Conservation (phyloP, 2,888 invertebrate genomes). For the Drosophila atripex region DNA sequence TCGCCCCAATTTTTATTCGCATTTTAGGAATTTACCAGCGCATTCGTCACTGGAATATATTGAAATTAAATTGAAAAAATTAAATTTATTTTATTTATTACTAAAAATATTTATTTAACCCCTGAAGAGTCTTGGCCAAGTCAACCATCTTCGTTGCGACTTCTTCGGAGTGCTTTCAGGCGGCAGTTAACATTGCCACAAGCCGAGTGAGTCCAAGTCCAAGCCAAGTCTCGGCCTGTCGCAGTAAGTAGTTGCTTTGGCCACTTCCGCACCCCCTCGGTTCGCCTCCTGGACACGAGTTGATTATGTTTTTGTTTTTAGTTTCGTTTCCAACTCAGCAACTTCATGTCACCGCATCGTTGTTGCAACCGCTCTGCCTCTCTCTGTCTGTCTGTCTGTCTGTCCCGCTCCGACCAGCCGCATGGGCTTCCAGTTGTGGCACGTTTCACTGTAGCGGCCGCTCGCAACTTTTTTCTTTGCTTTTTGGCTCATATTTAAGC, state of each 20-base stretch:
- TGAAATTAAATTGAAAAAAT: too few relatives aligned
- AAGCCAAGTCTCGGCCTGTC: conserved; percentile 9
- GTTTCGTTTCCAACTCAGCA: conserved; percentile 59
- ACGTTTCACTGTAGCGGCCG: conserved; percentile 63
- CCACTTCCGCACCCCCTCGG: conserved; percentile 48
- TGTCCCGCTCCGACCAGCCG: conserved; percentile 36
- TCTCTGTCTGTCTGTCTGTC: neutral
- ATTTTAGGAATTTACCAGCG: too few relatives aligned
- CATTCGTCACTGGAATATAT: too few relatives aligned
- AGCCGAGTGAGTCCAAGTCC: conserved; percentile 11
- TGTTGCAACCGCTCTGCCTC: conserved; percentile 17
- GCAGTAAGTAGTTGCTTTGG: conserved; percentile 1
- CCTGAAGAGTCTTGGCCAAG: conserved; percentile 6
- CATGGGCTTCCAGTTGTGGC: conserved; percentile 51
- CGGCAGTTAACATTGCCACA: conserved; percentile 29
- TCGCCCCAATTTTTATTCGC: too few relatives aligned
- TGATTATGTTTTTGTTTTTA: conserved; percentile 63
- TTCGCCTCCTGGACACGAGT: conserved; percentile 35
- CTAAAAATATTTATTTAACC: too few relatives aligned
- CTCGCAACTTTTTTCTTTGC: conserved; percentile 52
- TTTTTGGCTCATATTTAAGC: conserved; percentile 73
- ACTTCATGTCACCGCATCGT: conserved; percentile 45
- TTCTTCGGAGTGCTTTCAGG: neutral
- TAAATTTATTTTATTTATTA: too few relatives aligned
- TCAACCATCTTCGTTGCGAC: neutral